Base-by-base conservation (phyloP, 2,888 invertebrate species). In the Ferdinandea cuprea region DNA sequence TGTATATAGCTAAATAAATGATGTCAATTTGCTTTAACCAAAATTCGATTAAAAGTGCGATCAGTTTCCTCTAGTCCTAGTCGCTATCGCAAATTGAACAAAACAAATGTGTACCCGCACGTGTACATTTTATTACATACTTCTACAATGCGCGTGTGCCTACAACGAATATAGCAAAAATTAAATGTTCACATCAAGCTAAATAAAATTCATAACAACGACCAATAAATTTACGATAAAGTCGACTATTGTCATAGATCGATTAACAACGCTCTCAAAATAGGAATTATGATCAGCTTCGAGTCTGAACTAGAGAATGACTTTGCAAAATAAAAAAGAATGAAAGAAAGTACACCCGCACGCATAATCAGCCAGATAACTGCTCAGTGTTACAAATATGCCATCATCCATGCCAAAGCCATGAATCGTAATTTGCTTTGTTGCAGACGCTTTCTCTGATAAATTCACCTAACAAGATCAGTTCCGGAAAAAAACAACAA, bases 371-470 rank as follows among this genome's bases (percentile, higher is more conserved):
- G 17, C 13, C 4, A 15, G 17, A 44, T n/a, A 72, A 56, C 73
- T 19, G 63, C 63, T 54, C 21, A 15, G 1, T 56, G 63, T 40
- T 21, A 65, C 73, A 65, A 46, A 46, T 56, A 37, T 7, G 11
- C 56, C 56, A 65, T 63, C 63, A 65, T 56, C 63, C 73, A 52
- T 73, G 63, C 28, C 54, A 54, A 73, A 61, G 25, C 32, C 32
- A 42, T 59, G n/a, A 15, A 42, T 25, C 8, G 40, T 52, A 30
- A 7, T 61, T 61, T 21, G 40, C 21, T 42, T 32, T 61, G 71
- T 42, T 61, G 52, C 71, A 52, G 15, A 54, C 72, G 63, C 72
- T 72, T 72, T 72, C 72, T 72, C 72, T 54, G 35, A 15, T 17
- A 44, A 72, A 54, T 54, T 63, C 21, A 52, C 17, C 40, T 19